Base-by-base conservation (phyloP, 1,140 invertebrate genomes). In the Philopotamus ludificatus region DNA sequence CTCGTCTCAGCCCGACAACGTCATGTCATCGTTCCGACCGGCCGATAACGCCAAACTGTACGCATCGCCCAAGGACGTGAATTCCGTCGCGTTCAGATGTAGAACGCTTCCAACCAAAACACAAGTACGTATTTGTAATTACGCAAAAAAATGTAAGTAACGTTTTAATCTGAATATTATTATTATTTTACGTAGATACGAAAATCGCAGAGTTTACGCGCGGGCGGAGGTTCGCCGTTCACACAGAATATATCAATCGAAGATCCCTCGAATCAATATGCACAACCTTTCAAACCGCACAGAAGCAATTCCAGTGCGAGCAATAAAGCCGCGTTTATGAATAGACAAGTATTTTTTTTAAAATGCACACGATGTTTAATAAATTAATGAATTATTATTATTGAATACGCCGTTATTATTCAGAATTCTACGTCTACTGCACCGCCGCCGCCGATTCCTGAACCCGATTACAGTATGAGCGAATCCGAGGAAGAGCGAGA, bases 381-480 rank as follows among this genome's bases (percentile, higher is more conserved):
- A 12, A 12, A 16, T 47, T 47, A 47, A 47, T 16, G 7, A 47
- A 12, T 4, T 15, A 9, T 47, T 47, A 47, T 47, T 47, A 16
- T 16, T 9, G 77, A 81, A 55, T 45, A 45, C 7, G 4, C 7
- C 16, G 44, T 45, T 45, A 18, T 22, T 59, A 44, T 50, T 72
- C 71, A 81, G 79, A 81, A 76, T 58, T 81, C 79, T 18, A 78
- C 78, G 9, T 74, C 75, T 12, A 76, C 79, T 65, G 72, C 45
- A 3, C 81, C 84, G 2, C 82, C 84, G 1, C 92, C 92, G 8
- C 89, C 89, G 2, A 94, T 94, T 61, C 93, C 92, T 0, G 92
- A 94, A 72, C 92, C 92, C 0, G 93, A 94, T 77, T 94, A 94
- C 78, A 93, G 89, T 75, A 84, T 91, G 72, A 91, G 88, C 57